Evolutionary conservation across 2,113 vertebrate genomes (phyloP).

Genomic region (Dipodomys stephensi): DNA sequence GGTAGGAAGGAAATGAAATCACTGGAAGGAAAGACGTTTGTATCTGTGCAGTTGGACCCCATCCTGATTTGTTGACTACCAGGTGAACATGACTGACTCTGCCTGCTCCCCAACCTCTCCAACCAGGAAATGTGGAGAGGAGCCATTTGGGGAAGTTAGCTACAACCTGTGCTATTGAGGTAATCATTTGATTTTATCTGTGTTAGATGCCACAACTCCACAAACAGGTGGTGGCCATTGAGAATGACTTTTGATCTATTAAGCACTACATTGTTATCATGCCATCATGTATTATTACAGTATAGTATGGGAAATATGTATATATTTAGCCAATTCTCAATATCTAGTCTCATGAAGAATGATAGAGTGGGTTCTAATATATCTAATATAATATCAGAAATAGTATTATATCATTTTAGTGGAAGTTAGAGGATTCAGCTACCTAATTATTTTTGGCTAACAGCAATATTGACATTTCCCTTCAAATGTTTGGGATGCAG

Average conservation of each 20-base stretch:
- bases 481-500: conserved; percentile 11
- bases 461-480: conserved; percentile 21
- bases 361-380: conserved; percentile 7
- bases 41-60: neutral
- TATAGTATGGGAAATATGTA: neutral
- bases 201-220: neutral
- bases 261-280: neutral
- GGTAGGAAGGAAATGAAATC: conserved; percentile 1
- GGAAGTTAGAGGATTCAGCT: conserved; percentile 9
- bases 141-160: neutral
- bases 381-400: neutral
- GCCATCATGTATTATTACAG: neutral
- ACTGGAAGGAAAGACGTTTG: neutral
- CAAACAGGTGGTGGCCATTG: neutral
- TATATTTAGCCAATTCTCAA: conserved; percentile 9
- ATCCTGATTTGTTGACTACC: neutral
- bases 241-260: neutral
- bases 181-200: neutral
- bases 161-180: neutral
- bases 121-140: neutral
- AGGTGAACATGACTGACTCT: neutral
- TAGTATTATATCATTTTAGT: conserved; percentile 24
- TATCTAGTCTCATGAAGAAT: conserved; percentile 4
- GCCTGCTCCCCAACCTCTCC: neutral
- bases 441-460: conserved; percentile 48